Evolutionary conservation across 2,797 vertebrate genomes (phyloP).

Genomic region (Oryzias sinensis): DNA sequence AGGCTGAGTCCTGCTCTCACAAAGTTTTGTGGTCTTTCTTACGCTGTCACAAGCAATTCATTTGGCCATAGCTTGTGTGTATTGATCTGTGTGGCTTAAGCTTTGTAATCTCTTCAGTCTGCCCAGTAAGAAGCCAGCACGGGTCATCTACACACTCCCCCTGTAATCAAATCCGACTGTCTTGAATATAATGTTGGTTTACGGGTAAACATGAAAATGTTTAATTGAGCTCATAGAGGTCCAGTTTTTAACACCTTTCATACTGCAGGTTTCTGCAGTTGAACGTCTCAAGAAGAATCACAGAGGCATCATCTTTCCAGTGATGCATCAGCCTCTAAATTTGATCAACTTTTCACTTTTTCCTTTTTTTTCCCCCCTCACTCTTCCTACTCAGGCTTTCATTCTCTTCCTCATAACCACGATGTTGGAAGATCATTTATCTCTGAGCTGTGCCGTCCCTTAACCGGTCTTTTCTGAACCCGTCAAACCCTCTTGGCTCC

Average conservation of each 20-base stretch:
- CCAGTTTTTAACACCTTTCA: conserved; percentile 42
- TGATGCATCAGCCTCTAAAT: conserved; percentile 62
- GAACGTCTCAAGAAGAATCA: conserved; percentile 59
- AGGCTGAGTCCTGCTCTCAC: conserved; percentile 28
- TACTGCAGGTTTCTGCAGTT: neutral
- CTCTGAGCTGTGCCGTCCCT: conserved; percentile 48
- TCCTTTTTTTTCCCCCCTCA: conserved; percentile 17
- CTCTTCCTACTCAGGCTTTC: conserved; percentile 29
- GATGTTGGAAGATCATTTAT: conserved; percentile 55
- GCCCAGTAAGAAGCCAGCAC: conserved; percentile 46
- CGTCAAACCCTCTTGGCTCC: conserved; percentile 28
- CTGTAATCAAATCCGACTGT: conserved; percentile 30
- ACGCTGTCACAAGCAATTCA: conserved; percentile 78
- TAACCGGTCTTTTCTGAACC: conserved; percentile 32
- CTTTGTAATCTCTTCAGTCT: conserved; percentile 78
- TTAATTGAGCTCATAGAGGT: conserved; percentile 16
- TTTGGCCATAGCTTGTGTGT: conserved; percentile 75
- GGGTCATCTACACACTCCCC: conserved; percentile 11
- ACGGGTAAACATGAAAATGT: conserved; percentile 14
- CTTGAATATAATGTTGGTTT: conserved; percentile 13
- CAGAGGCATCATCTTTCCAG: conserved; percentile 52
- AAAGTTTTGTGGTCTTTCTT: conserved; percentile 57
- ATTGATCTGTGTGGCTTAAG: conserved; percentile 76
- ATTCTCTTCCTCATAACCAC: conserved; percentile 35
- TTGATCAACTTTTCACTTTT: conserved; percentile 44